phyloP scores from a whole-genome alignment of 2,797 vertebrate species.

The Chelon labrosus region DNA sequence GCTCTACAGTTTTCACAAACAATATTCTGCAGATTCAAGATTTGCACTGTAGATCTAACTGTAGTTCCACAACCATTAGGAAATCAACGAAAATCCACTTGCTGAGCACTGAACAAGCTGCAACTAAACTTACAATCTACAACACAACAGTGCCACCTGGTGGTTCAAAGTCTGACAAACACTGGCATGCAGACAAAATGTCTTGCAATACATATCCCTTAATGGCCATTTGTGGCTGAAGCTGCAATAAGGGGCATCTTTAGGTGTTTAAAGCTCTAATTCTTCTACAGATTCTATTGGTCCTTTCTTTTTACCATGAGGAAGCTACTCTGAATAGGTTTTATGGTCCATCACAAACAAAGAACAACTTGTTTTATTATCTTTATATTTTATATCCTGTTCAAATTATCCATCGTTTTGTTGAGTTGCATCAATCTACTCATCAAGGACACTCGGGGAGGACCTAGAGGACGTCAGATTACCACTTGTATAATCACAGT shows the following conservation, averaged over 20 bases:
- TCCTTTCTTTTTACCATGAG: neutral
- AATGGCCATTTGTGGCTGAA: neutral
- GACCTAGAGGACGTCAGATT: neutral
- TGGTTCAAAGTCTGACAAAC: slow-evolving; percentile 55
- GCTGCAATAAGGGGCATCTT: neutral
- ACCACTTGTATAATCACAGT: too few relatives aligned
- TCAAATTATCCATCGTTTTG: neutral
- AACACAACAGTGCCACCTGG: slow-evolving; percentile 79
- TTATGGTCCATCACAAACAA: neutral
- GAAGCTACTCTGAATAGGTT: neutral
- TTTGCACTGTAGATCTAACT: neutral
- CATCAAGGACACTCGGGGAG: neutral
- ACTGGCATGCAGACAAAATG: neutral
- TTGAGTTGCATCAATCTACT: neutral
- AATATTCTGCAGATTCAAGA: neutral
- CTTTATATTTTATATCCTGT: too few relatives aligned
- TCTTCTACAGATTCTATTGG: neutral
- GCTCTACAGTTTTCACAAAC: neutral
- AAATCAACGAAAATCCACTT: neutral
- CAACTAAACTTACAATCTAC: neutral
- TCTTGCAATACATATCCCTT: neutral
- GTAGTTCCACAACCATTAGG: neutral
- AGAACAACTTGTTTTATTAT: neutral
- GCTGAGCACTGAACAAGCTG: neutral
- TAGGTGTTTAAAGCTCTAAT: neutral